A percentile compares a stretch with the other conserved stretches of the same genome.
phyloP scores from a whole-genome alignment of 1,140 invertebrate genomes.

The Saxidomus purpurata region DNA sequence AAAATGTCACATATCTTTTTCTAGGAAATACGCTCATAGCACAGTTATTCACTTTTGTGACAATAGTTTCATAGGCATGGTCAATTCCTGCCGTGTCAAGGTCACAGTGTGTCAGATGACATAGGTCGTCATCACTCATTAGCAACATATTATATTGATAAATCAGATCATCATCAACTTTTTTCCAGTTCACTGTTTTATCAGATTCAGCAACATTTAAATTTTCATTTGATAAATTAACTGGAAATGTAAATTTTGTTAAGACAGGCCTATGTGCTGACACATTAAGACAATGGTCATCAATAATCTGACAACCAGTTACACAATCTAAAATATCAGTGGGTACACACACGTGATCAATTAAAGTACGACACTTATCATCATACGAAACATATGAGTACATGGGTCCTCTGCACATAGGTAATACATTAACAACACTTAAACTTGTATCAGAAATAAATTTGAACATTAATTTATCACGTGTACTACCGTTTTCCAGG shows the following conservation, averaged over 20 bases:
- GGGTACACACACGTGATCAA: background rate
- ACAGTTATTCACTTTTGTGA: background rate
- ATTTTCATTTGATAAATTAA: no score
- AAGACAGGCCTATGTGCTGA: background rate
- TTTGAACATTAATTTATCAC: no score
- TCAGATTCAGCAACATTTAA: background rate
- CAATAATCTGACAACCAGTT: background rate
- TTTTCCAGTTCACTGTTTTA: conserved; percentile 1
- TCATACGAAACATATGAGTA: background rate
- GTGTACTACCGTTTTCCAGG: background rate
- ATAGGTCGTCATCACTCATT: background rate
- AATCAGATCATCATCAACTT: background rate
- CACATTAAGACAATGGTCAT: conserved; percentile 1
- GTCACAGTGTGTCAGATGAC: background rate
- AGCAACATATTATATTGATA: background rate
- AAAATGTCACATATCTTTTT: background rate
- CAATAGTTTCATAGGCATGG: background rate
- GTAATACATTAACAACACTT: conserved; percentile 7
- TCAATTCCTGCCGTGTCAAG: background rate
- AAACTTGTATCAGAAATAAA: background rate
- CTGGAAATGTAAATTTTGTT: no score
- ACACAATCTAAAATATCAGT: background rate
- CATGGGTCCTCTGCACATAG: background rate
- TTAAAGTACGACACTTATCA: background rate
- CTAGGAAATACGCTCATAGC: background rate